These are phyloP conservation scores for Nebria brevicollis DNA, from an alignment of 2,888 invertebrate genomes.

Conservation along the genomic window DNA sequence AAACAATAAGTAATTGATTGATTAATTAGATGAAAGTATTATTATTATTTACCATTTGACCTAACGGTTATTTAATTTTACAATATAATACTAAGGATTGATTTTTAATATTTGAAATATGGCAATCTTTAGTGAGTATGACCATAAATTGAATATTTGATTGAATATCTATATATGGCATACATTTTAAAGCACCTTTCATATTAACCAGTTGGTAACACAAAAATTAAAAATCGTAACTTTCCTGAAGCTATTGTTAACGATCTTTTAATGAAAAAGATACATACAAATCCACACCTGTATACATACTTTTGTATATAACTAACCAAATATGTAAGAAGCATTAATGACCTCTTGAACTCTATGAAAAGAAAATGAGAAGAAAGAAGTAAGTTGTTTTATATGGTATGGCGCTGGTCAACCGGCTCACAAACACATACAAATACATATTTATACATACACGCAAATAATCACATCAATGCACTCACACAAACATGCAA, in stretches of 20 bases:
- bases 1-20: no score
- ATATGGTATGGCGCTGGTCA: neutral
- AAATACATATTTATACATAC: conserved; percentile 14
- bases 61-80: no score
- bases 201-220: neutral
- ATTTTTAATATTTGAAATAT: no score
- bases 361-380: neutral
- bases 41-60: no score
- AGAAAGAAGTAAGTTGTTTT: neutral
- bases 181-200: neutral
- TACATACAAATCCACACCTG: neutral
- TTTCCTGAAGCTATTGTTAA: neutral
- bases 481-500: conserved; percentile 3
- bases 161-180: neutral
- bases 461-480: neutral
- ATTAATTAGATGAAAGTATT: no score
- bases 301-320: neutral
- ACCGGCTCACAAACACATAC: conserved; percentile 7
- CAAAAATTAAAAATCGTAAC: neutral
- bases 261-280: neutral
- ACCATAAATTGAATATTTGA: neutral
- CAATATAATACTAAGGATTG: no score
- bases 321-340: neutral
- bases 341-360: neutral
- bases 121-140: neutral